Evolutionary conservation across 2,113 vertebrate genomes (phyloP).

Genomic region (Microtus pennsylvanicus): DNA sequence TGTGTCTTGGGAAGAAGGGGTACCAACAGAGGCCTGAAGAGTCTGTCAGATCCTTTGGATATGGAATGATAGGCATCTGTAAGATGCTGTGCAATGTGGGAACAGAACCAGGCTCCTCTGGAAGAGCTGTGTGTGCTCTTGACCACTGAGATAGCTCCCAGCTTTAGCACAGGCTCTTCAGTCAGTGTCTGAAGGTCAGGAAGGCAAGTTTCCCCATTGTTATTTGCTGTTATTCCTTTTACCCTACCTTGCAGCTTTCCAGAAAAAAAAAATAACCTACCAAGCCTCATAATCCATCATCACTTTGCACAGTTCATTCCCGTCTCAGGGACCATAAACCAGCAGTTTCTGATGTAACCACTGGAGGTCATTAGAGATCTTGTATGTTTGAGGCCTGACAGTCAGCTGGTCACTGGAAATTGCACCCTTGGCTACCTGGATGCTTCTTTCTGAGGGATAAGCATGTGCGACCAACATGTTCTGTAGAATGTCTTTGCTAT

Average conservation of each 20-base stretch:
- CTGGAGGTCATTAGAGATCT: constrained; percentile 75
- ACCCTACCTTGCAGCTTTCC: not conserved
- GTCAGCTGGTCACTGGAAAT: constrained; percentile 33
- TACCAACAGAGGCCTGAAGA: not conserved
- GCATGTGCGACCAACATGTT: not conserved
- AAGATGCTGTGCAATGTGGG: no score
- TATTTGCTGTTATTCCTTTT: not conserved
- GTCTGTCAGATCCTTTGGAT: not conserved
- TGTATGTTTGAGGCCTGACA: constrained; percentile 15
- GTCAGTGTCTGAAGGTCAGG: not conserved
- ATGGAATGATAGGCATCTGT: no score
- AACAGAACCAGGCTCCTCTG: not conserved
- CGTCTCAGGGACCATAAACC: not conserved
- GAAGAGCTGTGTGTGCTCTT: not conserved
- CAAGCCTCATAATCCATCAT: not conserved
- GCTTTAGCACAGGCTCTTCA: not conserved
- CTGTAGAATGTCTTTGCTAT: not conserved
- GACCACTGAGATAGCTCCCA: not conserved
- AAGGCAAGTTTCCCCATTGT: not conserved
- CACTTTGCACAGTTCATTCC: not conserved
- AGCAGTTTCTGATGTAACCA: constrained; percentile 66
- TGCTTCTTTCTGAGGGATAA: constrained; percentile 39
- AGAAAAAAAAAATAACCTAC: constrained; percentile 16
- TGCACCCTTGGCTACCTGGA: constrained; percentile 34
- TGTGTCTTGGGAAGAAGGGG: not conserved